Evolutionary conservation across 2,113 vertebrate genomes (phyloP), one percentile per base, ranked within the genome.

Genomic region (Lota lota): DNA sequence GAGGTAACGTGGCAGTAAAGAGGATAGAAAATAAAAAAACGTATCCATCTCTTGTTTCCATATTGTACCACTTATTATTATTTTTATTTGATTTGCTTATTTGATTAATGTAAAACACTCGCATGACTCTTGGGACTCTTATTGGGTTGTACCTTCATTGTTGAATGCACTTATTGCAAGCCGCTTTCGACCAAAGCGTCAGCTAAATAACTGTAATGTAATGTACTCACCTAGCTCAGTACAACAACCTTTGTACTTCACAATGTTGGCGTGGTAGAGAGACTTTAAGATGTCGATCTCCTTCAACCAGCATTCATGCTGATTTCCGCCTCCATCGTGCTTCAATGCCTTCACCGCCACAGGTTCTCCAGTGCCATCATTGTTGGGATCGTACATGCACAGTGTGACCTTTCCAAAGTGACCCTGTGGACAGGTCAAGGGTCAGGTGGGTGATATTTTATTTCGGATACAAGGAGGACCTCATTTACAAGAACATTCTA

Each of bases 231-330:
- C 95, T 75, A 91, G 83, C 77, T 98, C 95, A 18, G 92, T 91
- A 70, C 96, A 97, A 78, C 94, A 95, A 4, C 97, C 97, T 58
- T 94, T 97, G 88, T 99, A 99, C 75, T 94, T 96, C 83, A 99
- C 94, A 1, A 99, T 96, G 83, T 99, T 95, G 17, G 73, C 79
- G 40, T 99, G 95, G 76, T 94, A 90, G 1, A 99, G 92, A 0
- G 92, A 93, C 76, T 94, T 96, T 14, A 99, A 87, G 84, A 97
- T 97, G 22, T 94, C 86, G 1, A 99, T 97, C 75, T 99, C 97
- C 71, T 92, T 92, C 56, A 88, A 90, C 95, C 95, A 98, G 75
- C 92, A 87, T 0, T 88, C 86, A 33, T 87, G 82, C 1, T 93
- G 90, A 66, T 93, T 89, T 0, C 85, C 84, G n/a, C 89, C 80